Conservation (phyloP, 2,888 invertebrate species). For the Panorpa germanica region DNA sequence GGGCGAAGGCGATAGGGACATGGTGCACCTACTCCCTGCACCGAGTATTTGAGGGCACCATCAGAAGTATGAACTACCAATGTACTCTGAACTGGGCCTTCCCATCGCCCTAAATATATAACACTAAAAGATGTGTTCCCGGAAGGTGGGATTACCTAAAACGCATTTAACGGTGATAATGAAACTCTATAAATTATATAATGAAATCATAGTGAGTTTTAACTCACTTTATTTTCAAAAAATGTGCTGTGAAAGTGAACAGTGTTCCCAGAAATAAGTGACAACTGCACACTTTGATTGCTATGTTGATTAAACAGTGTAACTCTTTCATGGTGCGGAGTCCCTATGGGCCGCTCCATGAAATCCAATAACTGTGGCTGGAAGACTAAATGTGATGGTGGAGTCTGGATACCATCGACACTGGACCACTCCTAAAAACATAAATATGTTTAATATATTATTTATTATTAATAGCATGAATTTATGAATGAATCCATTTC, state of each 20-base stretch:
- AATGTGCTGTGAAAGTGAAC: constrained; percentile 95
- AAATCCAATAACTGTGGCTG: constrained; percentile 30
- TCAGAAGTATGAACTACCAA: constrained; percentile 89
- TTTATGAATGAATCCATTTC: too few species aligned
- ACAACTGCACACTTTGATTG: constrained; percentile 75
- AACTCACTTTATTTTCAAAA: constrained; percentile 77
- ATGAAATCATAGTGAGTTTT: constrained; percentile 6
- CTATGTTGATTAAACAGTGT: constrained; percentile 71
- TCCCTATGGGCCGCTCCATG: constrained; percentile 57
- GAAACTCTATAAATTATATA: constrained; percentile 4
- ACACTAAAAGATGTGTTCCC: constrained; percentile 92
- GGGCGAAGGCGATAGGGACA: constrained; percentile 87
- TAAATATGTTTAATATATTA: too few species aligned
- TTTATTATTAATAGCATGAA: too few species aligned
- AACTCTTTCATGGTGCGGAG: constrained; percentile 71
- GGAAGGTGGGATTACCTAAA: constrained; percentile 68
- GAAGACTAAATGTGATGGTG: constrained; percentile 19
- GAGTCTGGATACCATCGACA: too few species aligned
- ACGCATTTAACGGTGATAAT: constrained; percentile 11
- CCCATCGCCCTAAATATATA: constrained; percentile 83
- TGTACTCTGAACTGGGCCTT: constrained; percentile 71
- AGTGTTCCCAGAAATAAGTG: constrained; percentile 86
- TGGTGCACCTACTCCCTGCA: constrained; percentile 66
- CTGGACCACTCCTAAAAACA: constrained; percentile 25
- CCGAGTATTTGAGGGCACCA: constrained; percentile 76